Evolutionary conservation across 2,113 vertebrate genomes (phyloP).

Genomic region (Daphoenositta chrysoptera): DNA sequence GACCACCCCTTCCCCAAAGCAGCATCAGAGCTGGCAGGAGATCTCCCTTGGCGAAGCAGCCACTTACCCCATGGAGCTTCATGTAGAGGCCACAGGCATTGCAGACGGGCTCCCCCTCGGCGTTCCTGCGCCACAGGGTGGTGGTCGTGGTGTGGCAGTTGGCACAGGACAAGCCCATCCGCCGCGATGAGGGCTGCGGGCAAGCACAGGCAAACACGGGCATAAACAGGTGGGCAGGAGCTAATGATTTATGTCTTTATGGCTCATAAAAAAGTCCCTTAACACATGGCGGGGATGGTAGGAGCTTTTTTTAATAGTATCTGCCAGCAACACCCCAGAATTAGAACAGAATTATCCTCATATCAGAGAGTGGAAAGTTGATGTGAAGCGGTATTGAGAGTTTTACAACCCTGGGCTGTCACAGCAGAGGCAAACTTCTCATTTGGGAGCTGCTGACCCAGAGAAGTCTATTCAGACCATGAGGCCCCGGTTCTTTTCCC

Average conservation of each 20-base stretch:
- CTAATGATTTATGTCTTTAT: background rate
- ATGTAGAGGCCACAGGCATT: conserved; percentile 98
- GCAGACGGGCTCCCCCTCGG: conserved; percentile 96
- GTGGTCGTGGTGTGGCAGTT: conserved; percentile 98
- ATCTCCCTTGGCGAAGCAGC: accelerated
- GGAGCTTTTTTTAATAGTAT: background rate
- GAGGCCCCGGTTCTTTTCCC: background rate
- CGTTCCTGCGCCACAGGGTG: conserved; percentile 96
- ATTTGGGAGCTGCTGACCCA: background rate
- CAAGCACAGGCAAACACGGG: background rate
- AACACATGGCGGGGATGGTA: accelerated
- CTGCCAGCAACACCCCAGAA: background rate
- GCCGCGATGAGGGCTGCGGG: conserved; percentile 88
- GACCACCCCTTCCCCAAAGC: background rate
- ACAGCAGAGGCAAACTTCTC: background rate
- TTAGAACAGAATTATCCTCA: background rate
- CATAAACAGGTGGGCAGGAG: background rate
- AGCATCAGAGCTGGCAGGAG: too few relatives aligned
- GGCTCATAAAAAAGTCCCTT: background rate
- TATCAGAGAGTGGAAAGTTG: background rate
- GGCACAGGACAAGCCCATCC: conserved; percentile 94
- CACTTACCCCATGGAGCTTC: conserved; percentile 91
- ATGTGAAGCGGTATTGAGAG: background rate
- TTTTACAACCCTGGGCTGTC: background rate
- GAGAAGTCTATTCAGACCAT: background rate